Percentiles rank a stretch among this genome's conserved stretches.
These are phyloP conservation scores for Cepaea nemoralis DNA, from an alignment of 1,140 invertebrate genomes.

Conservation along the genomic window DNA sequence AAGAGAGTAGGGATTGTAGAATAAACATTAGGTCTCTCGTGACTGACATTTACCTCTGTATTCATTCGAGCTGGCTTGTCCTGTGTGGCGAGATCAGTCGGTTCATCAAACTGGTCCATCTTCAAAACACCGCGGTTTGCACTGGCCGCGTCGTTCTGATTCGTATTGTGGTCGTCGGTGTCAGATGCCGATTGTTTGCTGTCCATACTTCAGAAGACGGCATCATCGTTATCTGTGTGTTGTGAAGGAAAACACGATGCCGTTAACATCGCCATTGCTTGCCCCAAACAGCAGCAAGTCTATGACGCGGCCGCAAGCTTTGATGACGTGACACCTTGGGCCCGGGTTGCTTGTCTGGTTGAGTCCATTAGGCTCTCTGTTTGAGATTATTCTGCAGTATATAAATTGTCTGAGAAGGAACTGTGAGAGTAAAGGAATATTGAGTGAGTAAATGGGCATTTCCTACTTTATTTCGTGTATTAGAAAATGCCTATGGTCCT, in stretches of 20 bases:
- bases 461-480: too few relatives aligned
- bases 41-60: slow-evolving; percentile 20
- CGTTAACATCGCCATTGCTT: slow-evolving; percentile 31
- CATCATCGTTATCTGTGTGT: not conserved
- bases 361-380: too few relatives aligned
- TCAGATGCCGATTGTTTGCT: not conserved
- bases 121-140: not conserved
- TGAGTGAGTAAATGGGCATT: too few relatives aligned
- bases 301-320: not conserved
- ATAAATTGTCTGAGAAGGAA: too few relatives aligned
- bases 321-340: not conserved
- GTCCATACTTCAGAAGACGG: not conserved
- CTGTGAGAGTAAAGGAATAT: too few relatives aligned
- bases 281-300: not conserved
- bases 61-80: not conserved
- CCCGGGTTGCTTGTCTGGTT: not conserved
- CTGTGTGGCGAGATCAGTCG: not conserved
- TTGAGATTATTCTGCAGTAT: too few relatives aligned
- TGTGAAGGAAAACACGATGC: not conserved
- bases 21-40: not conserved
- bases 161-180: slow-evolving; percentile 44
- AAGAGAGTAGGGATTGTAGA: slow-evolving; percentile 17
- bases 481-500: too few relatives aligned
- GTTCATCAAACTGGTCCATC: slow-evolving; percentile 20
- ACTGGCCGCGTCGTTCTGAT: slow-evolving; percentile 38